These are phyloP conservation scores for Sternotherus odoratus DNA, from an alignment of 2,797 vertebrate species.

Conservation along the genomic window DNA sequence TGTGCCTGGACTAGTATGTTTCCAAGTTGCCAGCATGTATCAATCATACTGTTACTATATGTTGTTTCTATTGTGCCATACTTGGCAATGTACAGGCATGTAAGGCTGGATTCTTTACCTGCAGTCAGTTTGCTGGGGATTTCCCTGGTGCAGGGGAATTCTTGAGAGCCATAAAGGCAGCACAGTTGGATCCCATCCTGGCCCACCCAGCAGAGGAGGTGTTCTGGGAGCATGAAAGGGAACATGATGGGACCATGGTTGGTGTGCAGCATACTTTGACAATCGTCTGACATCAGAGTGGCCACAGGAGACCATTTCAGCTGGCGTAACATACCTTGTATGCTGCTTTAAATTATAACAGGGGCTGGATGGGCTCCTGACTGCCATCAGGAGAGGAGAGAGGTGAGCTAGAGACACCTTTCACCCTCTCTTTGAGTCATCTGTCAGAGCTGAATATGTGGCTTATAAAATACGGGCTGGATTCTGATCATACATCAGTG, in stretches of 20 bases:
- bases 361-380: not conserved
- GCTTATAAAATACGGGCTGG: not conserved
- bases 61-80: not conserved
- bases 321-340: not conserved
- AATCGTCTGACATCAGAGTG: not conserved
- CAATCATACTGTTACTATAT: rapidly evolving
- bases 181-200: not conserved
- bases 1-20: not conserved
- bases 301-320: not conserved
- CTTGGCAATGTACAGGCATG: not conserved
- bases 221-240: not conserved
- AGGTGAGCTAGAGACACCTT: not conserved
- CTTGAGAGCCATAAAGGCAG: not conserved
- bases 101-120: not conserved
- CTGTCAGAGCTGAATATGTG: not conserved
- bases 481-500: not conserved
- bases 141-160: not conserved
- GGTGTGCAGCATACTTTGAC: not conserved
- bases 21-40: not conserved
- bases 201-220: not conserved
- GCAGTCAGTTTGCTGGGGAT: not conserved
- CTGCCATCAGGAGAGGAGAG: not conserved
- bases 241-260: not conserved
- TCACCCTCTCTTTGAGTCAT: not conserved
- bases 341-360: not conserved